Evolutionary conservation across 2,888 invertebrate genomes (phyloP).

Genomic region (Pollenia griseotomentosa): DNA sequence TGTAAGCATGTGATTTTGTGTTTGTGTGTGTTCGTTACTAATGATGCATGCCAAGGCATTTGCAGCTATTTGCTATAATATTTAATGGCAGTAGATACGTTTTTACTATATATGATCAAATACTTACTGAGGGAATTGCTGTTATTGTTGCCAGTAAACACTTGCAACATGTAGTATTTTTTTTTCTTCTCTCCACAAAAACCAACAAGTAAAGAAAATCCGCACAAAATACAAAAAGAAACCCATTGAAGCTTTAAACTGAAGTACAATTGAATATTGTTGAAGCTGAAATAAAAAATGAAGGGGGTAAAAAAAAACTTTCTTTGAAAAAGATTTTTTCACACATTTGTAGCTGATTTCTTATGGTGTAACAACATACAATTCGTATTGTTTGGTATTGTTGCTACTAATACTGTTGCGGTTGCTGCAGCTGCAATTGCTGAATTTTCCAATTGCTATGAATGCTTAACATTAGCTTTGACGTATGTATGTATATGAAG

Average conservation of each 20-base stretch:
- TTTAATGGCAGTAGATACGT: conserved; percentile 49
- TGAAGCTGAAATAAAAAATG: conserved; percentile 33
- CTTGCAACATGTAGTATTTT: conserved; percentile 59
- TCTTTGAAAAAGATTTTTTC: conserved; percentile 68
- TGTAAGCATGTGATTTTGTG: background rate
- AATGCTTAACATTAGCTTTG: conserved; percentile 60
- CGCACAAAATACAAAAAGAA: conserved; percentile 16
- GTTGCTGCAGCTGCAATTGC: conserved; percentile 41
- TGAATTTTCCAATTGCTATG: conserved; percentile 42
- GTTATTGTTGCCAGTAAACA: conserved; percentile 47
- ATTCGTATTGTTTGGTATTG: conserved; percentile 46
- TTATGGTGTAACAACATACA: conserved; percentile 53
- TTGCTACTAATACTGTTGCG: conserved; percentile 28
- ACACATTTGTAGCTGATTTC: conserved; percentile 69
- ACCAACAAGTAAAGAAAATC: conserved; percentile 20
- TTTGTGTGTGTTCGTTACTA: conserved; percentile 40
- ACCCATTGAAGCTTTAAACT: conserved; percentile 64
- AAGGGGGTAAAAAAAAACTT: conserved; percentile 42
- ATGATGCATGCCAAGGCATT: conserved; percentile 65
- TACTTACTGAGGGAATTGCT: conserved; percentile 43
- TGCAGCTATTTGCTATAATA: conserved; percentile 64
- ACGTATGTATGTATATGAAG: conserved; percentile 10
- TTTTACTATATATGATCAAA: conserved; percentile 40
- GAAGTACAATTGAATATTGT: conserved; percentile 42
- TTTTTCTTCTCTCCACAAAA: background rate